phyloP scores from a whole-genome alignment of 2,888 invertebrate species.

The Electrophaes corylata region DNA sequence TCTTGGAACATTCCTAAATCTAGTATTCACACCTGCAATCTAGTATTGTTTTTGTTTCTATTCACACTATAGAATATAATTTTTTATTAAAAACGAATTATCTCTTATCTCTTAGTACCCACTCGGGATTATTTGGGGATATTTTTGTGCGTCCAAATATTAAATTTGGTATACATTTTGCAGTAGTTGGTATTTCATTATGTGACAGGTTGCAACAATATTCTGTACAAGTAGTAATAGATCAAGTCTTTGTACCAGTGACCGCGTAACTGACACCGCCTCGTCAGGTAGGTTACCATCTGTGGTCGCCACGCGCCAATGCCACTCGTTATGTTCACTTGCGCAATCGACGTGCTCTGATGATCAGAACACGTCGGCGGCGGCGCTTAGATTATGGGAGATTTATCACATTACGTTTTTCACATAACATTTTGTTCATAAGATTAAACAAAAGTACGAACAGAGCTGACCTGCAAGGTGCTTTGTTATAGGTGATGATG shows the following conservation, averaged over 20 bases:
- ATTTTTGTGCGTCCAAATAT: too few relatives aligned
- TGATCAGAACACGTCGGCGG: conserved; percentile 20
- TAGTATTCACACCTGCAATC: background rate
- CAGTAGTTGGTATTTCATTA: too few relatives aligned
- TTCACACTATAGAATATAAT: too few relatives aligned
- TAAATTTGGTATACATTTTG: too few relatives aligned
- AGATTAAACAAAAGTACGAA: too few relatives aligned
- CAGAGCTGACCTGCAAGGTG: too few relatives aligned
- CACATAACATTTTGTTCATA: too few relatives aligned
- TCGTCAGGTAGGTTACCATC: conserved; percentile 28
- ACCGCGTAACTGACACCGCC: conserved; percentile 30
- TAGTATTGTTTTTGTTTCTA: background rate
- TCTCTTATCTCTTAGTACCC: too few relatives aligned
- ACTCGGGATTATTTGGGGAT: too few relatives aligned
- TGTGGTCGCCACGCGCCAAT: conserved; percentile 30
- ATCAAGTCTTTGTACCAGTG: conserved; percentile 22
- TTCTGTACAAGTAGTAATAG: background rate
- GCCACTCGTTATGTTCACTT: conserved; percentile 25
- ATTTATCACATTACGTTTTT: background rate
- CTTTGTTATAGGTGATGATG: too few relatives aligned
- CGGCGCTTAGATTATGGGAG: conserved; percentile 5
- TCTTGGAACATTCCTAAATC: background rate
- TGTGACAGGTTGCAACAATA: too few relatives aligned
- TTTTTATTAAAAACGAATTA: too few relatives aligned
- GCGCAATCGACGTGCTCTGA: conserved; percentile 27